Conservation (phyloP, 2,888 invertebrate genomes). For the Agonum fuliginosum region DNA sequence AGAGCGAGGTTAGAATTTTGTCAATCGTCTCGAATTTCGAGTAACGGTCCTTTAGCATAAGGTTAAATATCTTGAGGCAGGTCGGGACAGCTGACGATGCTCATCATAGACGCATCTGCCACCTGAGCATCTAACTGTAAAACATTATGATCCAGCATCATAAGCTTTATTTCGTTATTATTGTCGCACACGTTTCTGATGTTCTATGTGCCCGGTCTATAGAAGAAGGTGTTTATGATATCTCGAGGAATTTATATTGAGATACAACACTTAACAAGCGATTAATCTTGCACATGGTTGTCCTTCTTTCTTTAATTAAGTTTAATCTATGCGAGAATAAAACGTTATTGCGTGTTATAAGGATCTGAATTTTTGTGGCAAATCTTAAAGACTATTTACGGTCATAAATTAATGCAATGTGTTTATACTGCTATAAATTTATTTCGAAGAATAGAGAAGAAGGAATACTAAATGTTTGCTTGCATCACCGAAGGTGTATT, state of each 20-base stretch:
- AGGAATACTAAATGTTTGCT: background rate
- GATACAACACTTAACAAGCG: constrained; percentile 4
- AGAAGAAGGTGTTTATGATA: constrained; percentile 37
- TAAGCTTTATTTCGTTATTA: constrained; percentile 20
- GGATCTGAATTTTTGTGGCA: background rate
- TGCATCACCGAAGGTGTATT: too few species aligned
- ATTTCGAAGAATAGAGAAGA: background rate
- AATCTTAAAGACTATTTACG: constrained; percentile 12
- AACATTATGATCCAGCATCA: constrained; percentile 23
- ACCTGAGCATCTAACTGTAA: constrained; percentile 50
- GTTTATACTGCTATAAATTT: constrained; percentile 3
- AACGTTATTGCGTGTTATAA: constrained; percentile 26
- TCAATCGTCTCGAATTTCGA: constrained; percentile 28
- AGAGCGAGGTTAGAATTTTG: constrained; percentile 26
- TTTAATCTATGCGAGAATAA: constrained; percentile 24
- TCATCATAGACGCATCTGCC: constrained; percentile 35
- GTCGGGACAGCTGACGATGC: constrained; percentile 47
- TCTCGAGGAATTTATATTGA: constrained; percentile 31
- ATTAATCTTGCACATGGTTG: constrained; percentile 35
- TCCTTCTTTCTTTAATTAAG: constrained; percentile 36
- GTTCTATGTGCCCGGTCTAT: constrained; percentile 31
- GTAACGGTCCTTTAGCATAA: constrained; percentile 47
- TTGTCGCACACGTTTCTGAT: background rate
- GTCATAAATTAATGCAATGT: background rate
- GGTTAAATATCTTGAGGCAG: constrained; percentile 49